Conservation (phyloP, 1,140 invertebrate species). For the Thaumatotibia leucotreta region DNA sequence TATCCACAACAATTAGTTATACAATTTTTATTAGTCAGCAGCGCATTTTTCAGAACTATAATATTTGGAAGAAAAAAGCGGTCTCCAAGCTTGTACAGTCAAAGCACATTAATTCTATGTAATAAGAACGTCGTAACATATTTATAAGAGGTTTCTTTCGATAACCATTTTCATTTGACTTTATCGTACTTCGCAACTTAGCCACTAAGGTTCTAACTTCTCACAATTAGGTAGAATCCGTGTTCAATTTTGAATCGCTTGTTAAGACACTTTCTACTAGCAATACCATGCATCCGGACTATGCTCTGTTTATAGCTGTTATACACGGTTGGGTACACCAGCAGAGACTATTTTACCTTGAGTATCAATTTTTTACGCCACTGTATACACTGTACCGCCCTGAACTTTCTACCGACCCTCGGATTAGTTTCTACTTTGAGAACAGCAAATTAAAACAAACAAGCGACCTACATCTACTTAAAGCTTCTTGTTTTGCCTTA, state of each 20-base stretch:
- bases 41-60: too few species aligned
- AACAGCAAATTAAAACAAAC: background rate
- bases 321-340: background rate
- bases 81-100: too few species aligned
- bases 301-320: constrained; percentile 7
- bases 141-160: too few species aligned
- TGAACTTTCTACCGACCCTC: constrained; percentile 4
- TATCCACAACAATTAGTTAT: too few species aligned
- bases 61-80: too few species aligned
- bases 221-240: too few species aligned
- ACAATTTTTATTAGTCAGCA: too few species aligned
- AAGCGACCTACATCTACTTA: background rate
- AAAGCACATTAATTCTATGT: too few species aligned
- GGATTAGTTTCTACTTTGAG: background rate
- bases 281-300: constrained; percentile 10
- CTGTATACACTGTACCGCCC: background rate
- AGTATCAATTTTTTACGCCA: constrained; percentile 13
- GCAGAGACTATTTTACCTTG: background rate
- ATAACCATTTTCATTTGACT: too few species aligned
- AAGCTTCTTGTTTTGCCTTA: background rate
- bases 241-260: background rate
- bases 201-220: too few species aligned
- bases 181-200: too few species aligned
- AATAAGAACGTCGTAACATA: too few species aligned
- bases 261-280: constrained; percentile 3